phyloP scores from a whole-genome alignment of 23 tunicate species.

The Aplidium turbinatum region DNA sequence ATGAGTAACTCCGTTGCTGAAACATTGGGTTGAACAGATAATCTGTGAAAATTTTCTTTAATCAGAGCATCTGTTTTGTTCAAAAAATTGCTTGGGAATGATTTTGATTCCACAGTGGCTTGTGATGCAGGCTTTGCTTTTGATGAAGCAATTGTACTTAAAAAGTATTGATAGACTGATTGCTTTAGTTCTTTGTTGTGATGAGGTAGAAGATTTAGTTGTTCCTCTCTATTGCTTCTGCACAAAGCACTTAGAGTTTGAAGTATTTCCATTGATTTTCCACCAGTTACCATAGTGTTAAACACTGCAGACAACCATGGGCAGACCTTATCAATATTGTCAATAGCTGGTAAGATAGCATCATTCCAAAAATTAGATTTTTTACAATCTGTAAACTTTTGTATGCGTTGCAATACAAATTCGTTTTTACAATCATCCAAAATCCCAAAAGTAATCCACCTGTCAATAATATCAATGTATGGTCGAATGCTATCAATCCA shows the following conservation, averaged over 20 bases:
- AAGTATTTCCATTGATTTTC: constrained; percentile 84
- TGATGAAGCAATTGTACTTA: neutral
- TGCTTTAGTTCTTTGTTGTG: neutral
- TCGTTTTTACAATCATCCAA: constrained; percentile 61
- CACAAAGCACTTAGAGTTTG: constrained; percentile 25
- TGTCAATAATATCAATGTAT: constrained; percentile 72
- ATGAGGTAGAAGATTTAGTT: neutral
- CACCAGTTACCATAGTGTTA: constrained; percentile 47
- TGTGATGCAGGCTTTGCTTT: neutral
- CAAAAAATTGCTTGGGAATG: neutral
- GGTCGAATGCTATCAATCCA: constrained; percentile 71
- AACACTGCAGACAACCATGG: constrained; percentile 60
- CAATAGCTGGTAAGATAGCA: constrained; percentile 27
- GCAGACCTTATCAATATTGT: constrained; percentile 2
- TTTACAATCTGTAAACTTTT: constrained; percentile 11
- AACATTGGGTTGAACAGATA: too few relatives aligned
- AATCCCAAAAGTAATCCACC: constrained; percentile 60
- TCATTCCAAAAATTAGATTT: constrained; percentile 54
- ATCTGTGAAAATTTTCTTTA: neutral
- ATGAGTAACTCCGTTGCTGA: too few relatives aligned
- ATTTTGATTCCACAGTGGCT: neutral
- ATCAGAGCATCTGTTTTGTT: neutral
- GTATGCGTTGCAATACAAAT: constrained; percentile 33
- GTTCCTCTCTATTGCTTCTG: neutral
- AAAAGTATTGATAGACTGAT: constrained; percentile 2